Evolutionary conservation across 1,140 invertebrate genomes (phyloP).

Genomic region (Hypothenemus hampei): DNA sequence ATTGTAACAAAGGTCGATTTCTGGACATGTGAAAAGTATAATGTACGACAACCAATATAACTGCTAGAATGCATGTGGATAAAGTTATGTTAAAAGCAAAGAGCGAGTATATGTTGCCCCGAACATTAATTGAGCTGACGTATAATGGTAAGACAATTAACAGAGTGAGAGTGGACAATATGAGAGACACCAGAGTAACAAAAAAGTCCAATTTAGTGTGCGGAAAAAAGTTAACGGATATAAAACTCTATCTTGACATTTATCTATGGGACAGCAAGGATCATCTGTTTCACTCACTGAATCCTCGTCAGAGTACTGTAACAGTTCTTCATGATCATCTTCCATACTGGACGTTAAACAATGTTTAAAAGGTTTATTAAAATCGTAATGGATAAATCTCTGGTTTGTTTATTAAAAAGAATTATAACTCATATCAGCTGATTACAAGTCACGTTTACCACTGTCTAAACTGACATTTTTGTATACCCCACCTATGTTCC

Average conservation of each 20-base stretch:
- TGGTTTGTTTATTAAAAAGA: no score
- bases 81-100: constrained; percentile 32
- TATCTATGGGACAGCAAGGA: constrained; percentile 31
- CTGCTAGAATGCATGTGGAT: constrained; percentile 25
- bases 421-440: no score
- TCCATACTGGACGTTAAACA: constrained; percentile 22
- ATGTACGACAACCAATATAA: constrained; percentile 28
- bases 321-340: constrained; percentile 35
- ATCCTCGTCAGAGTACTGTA: constrained; percentile 35
- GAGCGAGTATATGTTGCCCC: constrained; percentile 37
- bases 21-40: constrained; percentile 31
- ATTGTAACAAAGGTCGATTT: constrained; percentile 30
- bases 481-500: no score
- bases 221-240: constrained; percentile 16
- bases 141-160: constrained; percentile 40
- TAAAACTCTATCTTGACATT: constrained; percentile 21
- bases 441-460: no score
- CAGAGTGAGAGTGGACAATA: constrained; percentile 33
- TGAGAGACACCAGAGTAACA: constrained; percentile 29
- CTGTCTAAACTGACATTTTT: no score
- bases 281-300: constrained; percentile 35
- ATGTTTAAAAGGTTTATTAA: no score
- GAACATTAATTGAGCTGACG: constrained; percentile 33
- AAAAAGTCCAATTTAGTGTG: constrained; percentile 40
- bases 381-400: no score